A percentile compares a stretch with the other conserved stretches of the same genome.
Evolutionary conservation across 2,888 invertebrate species (phyloP).

Genomic region (Melieria omissa): DNA sequence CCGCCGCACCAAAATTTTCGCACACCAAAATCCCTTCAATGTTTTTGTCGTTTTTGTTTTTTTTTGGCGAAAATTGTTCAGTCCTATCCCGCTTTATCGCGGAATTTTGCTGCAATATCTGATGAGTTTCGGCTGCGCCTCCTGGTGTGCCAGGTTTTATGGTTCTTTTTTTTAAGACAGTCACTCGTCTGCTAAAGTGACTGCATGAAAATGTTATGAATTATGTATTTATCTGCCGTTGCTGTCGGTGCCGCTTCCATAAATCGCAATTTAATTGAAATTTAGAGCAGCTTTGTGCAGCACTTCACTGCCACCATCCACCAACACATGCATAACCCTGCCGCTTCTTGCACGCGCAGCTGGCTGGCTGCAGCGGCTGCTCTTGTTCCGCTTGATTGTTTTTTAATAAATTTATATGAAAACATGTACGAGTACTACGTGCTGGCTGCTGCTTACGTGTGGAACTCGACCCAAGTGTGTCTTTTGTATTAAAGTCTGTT

Average conservation of each 20-base stretch:
- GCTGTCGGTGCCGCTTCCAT: constrained; percentile 18
- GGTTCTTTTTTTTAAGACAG: too few species aligned
- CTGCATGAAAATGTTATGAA: constrained; percentile 22
- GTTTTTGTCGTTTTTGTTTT: too few species aligned
- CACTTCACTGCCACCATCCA: neutral
- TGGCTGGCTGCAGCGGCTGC: neutral
- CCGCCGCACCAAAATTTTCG: too few species aligned
- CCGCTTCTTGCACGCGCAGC: neutral
- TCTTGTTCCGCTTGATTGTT: constrained; percentile 13
- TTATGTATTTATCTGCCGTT: constrained; percentile 14
- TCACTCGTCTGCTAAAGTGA: constrained; percentile 20
- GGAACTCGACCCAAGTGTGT: too few species aligned
- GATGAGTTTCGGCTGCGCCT: too few species aligned
- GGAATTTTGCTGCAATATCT: too few species aligned
- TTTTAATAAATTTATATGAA: constrained; percentile 24
- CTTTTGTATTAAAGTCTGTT: too few species aligned
- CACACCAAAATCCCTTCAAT: too few species aligned
- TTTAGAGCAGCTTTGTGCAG: constrained; percentile 29
- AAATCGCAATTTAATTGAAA: constrained; percentile 37
- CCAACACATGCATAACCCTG: neutral
- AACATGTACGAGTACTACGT: neutral
- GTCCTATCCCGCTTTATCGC: too few species aligned
- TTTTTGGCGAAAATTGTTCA: too few species aligned
- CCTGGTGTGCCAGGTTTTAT: too few species aligned
- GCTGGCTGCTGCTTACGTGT: too few species aligned